phyloP scores from a whole-genome alignment of 2,888 invertebrate genomes.

The Carcina quercana region DNA sequence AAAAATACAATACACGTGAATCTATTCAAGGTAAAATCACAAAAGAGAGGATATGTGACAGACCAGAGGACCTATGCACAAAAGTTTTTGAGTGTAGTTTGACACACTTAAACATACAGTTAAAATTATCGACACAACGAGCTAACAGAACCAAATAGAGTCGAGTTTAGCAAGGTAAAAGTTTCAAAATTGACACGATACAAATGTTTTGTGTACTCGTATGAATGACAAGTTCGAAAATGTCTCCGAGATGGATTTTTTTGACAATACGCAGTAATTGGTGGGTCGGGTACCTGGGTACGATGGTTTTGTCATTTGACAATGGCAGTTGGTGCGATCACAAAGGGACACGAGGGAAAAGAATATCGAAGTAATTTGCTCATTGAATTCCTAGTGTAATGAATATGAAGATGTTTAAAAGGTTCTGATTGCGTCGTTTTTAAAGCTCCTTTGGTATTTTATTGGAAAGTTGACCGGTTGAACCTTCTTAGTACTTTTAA shows the following conservation, averaged over 20 bases:
- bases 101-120: constrained; percentile 23
- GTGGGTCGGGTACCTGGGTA: constrained; percentile 73
- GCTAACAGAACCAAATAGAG: constrained; percentile 19
- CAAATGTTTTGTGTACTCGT: constrained; percentile 18
- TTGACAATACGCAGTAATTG: constrained; percentile 65
- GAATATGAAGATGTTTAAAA: constrained; percentile 33
- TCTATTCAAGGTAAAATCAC: constrained; percentile 59
- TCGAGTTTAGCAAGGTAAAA: constrained; percentile 17
- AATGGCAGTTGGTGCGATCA: constrained; percentile 45
- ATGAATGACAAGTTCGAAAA: constrained; percentile 68
- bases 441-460: too few species aligned
- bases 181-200: constrained; percentile 11
- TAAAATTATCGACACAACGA: constrained; percentile 1
- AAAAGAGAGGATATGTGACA: constrained; percentile 71
- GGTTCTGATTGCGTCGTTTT: constrained; percentile 24
- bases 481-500: too few species aligned
- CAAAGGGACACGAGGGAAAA: constrained; percentile 45
- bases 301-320: constrained; percentile 59
- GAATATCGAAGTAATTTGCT: constrained; percentile 59
- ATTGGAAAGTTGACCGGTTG: constrained; percentile 1
- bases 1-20: constrained; percentile 46
- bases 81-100: constrained; percentile 50
- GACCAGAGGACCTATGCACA: constrained; percentile 59
- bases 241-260: constrained; percentile 65
- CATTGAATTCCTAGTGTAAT: constrained; percentile 39